Evolutionary conservation across 2,113 vertebrate species (phyloP).

Genomic region (Acrocephalus arundinaceus): DNA sequence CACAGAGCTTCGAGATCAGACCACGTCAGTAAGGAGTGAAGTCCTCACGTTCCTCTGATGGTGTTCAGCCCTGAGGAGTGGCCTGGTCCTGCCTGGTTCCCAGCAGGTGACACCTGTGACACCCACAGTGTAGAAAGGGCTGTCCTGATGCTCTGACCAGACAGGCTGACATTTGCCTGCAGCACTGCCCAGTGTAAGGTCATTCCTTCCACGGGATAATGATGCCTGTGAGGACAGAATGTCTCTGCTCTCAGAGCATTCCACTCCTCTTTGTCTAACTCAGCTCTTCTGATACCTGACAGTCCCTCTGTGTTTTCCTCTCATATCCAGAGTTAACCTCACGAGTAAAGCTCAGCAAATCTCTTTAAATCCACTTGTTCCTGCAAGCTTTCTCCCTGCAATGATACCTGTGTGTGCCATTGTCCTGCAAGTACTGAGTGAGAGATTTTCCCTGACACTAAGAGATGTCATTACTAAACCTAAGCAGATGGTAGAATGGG

Average conservation of each 20-base stretch:
- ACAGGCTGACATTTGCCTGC: not conserved
- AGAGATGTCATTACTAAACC: not conserved
- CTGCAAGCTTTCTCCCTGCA: not conserved
- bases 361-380: not conserved
- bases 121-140: not conserved
- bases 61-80: not conserved
- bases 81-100: not conserved
- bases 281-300: not conserved
- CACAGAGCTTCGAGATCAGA: not conserved
- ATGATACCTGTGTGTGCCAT: not conserved
- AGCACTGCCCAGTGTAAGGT: not conserved
- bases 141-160: not conserved
- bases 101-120: not conserved
- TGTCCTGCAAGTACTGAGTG: not conserved
- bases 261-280: not conserved
- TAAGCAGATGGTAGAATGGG: not conserved
- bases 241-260: not conserved
- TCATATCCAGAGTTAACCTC: not conserved
- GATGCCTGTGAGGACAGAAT: not conserved
- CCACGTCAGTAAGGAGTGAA: accelerated
- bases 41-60: accelerated
- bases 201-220: not conserved
- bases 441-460: not conserved
- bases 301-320: not conserved
- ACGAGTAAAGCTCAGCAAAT: not conserved